Base-by-base conservation (phyloP, 1,140 invertebrate species). In the Drosophila erecta region DNA sequence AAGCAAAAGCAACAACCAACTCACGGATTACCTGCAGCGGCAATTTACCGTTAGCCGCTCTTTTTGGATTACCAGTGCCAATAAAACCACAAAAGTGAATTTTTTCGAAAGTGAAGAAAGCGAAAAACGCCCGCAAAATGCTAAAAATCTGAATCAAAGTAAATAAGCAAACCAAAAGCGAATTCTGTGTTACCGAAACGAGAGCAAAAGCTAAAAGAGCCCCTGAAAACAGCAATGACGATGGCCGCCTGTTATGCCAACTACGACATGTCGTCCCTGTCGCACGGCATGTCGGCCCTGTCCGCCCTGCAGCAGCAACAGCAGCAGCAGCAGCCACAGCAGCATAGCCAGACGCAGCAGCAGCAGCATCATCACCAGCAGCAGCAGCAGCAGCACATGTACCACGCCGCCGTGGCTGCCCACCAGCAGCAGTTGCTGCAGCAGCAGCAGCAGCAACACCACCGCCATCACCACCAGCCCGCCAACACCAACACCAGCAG, bases 221-320 rank as follows among this genome's bases (percentile, higher is more conserved):
- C 51, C 40, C 72, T 20, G 10, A 72, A 44, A 69, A 38, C 62
- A 64, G 78, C 76, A 67, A 92, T 92, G 91, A 92, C 91, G 70
- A 92, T 92, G 92, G 90, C 92, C 44, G 91, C 91, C 46, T 92
- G 91, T 54, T 92, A 92, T 75, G 89, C 91, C 55, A 92, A 90
- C 58, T 92, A 92, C 76, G 92, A 92, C 76, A 91, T 92, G 87
- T 87, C 83, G 50, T 84, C 84, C 40, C 62, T 77, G 10, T 81
- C 79, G 70, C 79, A 83, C 75, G 81, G 79, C 47, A 83, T 83
- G 79, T 81, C 78, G 40, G 79, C 79, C 20, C 60, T 67, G 20
- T 67, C 77, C 8, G 72, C 72, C 6, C 46, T 65, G 22, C 81
- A 84, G 12, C 90, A 86, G 15, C 89, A 85, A 6, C 83, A 81